These are phyloP conservation scores for Mimachlamys varia DNA, from an alignment of 2,888 invertebrate genomes.

Conservation along the genomic window DNA sequence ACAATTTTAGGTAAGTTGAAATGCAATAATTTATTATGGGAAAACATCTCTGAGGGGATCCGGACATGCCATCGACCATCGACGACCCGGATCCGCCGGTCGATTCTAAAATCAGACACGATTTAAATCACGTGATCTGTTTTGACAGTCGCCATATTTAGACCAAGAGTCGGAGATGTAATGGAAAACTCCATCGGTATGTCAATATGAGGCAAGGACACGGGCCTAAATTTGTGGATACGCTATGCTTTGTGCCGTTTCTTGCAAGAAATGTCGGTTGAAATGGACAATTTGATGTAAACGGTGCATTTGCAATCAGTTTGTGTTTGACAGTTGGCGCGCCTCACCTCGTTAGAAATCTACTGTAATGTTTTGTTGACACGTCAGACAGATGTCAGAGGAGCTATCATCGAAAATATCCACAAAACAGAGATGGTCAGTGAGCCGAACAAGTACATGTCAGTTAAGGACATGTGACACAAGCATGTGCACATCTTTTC, in stretches of 20 bases:
- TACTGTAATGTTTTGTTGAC: too few species aligned
- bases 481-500: too few species aligned
- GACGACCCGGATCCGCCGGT: neutral
- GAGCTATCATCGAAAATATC: too few species aligned
- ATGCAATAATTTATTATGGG: too few species aligned
- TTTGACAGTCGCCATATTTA: conserved; percentile 33
- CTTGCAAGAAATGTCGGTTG: neutral
- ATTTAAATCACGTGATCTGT: neutral
- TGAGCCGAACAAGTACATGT: neutral
- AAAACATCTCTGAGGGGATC: too few species aligned
- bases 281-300: neutral
- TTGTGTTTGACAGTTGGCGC: conserved; percentile 28
- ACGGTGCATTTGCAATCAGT: neutral
- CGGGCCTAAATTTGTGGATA: neutral
- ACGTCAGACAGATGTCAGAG: conserved; percentile 1
- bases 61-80: too few species aligned
- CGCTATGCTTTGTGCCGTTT: neutral
- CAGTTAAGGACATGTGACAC: neutral
- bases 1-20: too few species aligned
- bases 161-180: neutral
- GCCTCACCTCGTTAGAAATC: neutral
- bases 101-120: neutral
- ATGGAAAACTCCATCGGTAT: neutral
- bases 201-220: neutral
- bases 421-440: too few species aligned